Evolutionary conservation across 1,140 invertebrate species (phyloP).

Genomic region (Heterodera carotae): DNA sequence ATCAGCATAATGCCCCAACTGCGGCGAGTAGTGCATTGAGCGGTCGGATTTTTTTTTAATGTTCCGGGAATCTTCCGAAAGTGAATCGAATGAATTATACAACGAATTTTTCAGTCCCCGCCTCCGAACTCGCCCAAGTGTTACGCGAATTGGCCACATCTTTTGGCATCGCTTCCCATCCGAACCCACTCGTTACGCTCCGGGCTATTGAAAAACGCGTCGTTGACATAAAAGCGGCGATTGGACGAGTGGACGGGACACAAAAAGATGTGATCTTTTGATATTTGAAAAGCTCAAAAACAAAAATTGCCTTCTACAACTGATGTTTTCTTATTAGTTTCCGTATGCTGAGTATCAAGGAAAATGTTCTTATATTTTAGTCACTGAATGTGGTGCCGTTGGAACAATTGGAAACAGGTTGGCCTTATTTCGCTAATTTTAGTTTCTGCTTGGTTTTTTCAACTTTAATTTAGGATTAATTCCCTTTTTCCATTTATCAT

Average conservation of each 20-base stretch:
- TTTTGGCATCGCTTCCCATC: slow-evolving; percentile 25
- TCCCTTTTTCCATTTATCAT: slow-evolving; percentile 19
- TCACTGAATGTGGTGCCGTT: slow-evolving; percentile 4
- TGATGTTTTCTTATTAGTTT: too few relatives aligned
- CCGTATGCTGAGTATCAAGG: too few relatives aligned
- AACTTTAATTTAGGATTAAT: background rate
- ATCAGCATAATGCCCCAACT: too few relatives aligned
- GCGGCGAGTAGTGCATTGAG: too few relatives aligned
- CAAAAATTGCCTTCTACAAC: too few relatives aligned
- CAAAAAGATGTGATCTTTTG: background rate
- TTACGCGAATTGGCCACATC: slow-evolving; percentile 14
- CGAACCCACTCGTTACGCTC: slow-evolving; percentile 37
- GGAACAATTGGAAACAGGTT: background rate
- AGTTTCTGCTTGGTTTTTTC: background rate
- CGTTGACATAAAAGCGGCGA: slow-evolving; percentile 7
- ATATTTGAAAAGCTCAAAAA: background rate
- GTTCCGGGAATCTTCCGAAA: too few relatives aligned
- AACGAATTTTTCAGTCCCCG: background rate
- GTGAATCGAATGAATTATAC: too few relatives aligned
- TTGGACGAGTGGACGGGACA: background rate
- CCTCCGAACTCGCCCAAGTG: background rate
- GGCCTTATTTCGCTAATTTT: background rate
- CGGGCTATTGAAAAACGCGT: slow-evolving; percentile 30
- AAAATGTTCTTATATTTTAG: slow-evolving; percentile 9
- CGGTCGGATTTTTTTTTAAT: too few relatives aligned